Conservation (phyloP, 1,140 invertebrate species). For the Diachasma alloeum region DNA sequence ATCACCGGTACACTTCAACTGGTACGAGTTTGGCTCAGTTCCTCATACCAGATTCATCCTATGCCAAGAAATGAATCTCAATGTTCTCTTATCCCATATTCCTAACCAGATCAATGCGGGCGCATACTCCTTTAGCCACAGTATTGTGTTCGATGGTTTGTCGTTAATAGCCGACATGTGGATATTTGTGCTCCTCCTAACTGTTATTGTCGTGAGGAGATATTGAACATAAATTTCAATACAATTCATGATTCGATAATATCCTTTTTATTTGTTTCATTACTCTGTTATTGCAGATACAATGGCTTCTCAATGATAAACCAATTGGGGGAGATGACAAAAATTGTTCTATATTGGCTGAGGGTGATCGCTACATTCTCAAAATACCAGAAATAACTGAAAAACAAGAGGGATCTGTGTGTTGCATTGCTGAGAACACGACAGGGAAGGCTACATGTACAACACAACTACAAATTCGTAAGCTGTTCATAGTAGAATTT, state of each 20-base stretch:
- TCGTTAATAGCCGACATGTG: constrained; percentile 46
- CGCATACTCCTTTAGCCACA: constrained; percentile 33
- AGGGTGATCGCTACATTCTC: constrained; percentile 76
- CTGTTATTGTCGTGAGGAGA: constrained; percentile 46
- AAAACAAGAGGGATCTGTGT: constrained; percentile 73
- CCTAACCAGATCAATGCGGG: constrained; percentile 45
- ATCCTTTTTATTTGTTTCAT: background rate
- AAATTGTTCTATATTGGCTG: constrained; percentile 75
- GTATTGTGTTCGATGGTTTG: constrained; percentile 41
- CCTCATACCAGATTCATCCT: constrained; percentile 18
- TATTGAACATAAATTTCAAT: background rate
- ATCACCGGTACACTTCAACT: background rate
- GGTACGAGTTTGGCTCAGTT: background rate
- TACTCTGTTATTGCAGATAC: constrained; percentile 62
- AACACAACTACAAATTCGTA: constrained; percentile 69
- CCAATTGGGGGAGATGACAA: constrained; percentile 70
- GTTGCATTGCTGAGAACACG: constrained; percentile 79
- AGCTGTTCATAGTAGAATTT: constrained; percentile 32
- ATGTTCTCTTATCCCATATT: constrained; percentile 53
- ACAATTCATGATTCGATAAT: background rate
- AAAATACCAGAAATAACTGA: constrained; percentile 69
- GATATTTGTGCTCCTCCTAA: constrained; percentile 44
- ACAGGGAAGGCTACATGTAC: constrained; percentile 75
- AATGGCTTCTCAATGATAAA: constrained; percentile 78
- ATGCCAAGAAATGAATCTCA: constrained; percentile 35